A percentile compares a stretch with the other conserved stretches of the same genome.
These are phyloP conservation scores for Anarhynchus alexandrinus DNA, from an alignment of 2,113 vertebrate genomes.

Conservation along the genomic window DNA sequence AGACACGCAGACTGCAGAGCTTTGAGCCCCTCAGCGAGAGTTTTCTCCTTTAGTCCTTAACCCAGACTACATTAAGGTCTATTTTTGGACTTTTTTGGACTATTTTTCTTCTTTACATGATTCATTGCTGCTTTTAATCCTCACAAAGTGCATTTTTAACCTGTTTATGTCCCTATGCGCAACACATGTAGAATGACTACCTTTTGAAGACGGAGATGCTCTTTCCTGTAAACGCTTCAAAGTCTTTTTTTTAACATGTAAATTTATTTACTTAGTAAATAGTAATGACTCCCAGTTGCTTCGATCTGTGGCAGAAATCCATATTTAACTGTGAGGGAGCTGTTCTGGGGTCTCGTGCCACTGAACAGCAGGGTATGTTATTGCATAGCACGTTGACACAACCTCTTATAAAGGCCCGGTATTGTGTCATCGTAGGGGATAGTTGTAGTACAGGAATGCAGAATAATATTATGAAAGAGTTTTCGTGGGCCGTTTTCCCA, in stretches of 20 bases:
- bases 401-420: background rate
- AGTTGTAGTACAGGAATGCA: slow-evolving; percentile 32
- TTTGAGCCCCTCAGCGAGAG: background rate
- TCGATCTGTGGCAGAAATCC: background rate
- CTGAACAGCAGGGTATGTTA: slow-evolving; percentile 41
- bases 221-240: background rate
- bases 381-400: slow-evolving; percentile 3
- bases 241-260: background rate
- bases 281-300: background rate
- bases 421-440: slow-evolving; percentile 3
- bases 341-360: background rate
- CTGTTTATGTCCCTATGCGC: background rate
- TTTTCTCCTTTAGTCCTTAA: background rate
- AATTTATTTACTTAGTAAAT: slow-evolving; percentile 35
- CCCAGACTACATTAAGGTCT: background rate
- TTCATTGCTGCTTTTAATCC: background rate
- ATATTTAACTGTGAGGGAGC: slow-evolving; percentile 5
- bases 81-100: background rate
- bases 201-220: background rate
- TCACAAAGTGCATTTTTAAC: background rate
- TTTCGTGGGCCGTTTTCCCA: background rate
- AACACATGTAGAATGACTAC: accelerated
- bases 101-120: background rate
- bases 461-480: slow-evolving; percentile 44
- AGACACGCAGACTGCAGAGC: background rate